These are phyloP conservation scores for Phasia obesa DNA, from an alignment of 2,888 invertebrate genomes.

Conservation along the genomic window DNA sequence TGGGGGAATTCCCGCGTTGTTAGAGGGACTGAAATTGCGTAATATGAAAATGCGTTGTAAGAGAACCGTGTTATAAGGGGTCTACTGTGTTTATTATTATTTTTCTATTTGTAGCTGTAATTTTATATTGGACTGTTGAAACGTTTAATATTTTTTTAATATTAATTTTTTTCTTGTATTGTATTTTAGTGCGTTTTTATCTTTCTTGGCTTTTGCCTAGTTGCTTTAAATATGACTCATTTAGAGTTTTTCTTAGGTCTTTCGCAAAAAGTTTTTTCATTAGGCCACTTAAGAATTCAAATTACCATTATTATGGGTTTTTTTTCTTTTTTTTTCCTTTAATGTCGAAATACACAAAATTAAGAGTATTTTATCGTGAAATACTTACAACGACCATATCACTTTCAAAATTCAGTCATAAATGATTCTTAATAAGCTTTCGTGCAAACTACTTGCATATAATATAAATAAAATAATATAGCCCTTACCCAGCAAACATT, in stretches of 20 bases:
- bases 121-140: not conserved
- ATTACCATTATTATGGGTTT: conserved; percentile 22
- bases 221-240: conserved; percentile 40
- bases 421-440: not conserved
- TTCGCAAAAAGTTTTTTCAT: conserved; percentile 18
- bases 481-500: no score
- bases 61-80: no score
- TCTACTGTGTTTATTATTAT: not conserved
- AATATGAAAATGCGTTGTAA: no score
- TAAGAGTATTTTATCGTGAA: not conserved
- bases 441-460: no score
- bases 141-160: conserved; percentile 35
- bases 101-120: not conserved
- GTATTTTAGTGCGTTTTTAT: not conserved
- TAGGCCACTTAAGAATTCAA: conserved; percentile 34
- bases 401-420: not conserved
- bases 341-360: not conserved
- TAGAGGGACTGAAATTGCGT: no score
- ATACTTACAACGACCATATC: not conserved
- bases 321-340: not conserved
- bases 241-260: conserved; percentile 11
- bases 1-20: no score
- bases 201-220: no score
- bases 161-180: conserved; percentile 19
- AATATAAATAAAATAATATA: not conserved